These are phyloP conservation scores for Odocoileus hemionus DNA, from an alignment of 2,113 vertebrate genomes.

Conservation along the genomic window DNA sequence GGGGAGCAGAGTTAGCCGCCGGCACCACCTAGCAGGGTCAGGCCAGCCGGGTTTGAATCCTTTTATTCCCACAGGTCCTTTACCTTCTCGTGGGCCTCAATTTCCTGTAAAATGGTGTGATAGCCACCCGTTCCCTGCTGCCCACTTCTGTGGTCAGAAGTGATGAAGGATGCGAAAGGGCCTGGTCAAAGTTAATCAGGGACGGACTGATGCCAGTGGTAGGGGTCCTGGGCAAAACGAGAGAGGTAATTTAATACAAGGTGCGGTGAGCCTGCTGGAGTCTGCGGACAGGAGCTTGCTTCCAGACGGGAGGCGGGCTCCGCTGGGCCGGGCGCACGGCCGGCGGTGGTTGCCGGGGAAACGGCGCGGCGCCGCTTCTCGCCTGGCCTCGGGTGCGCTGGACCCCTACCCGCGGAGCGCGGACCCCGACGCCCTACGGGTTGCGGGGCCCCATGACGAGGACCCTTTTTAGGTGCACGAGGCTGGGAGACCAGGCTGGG, in stretches of 20 bases:
- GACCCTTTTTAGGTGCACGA: background rate
- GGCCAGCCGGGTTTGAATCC: background rate
- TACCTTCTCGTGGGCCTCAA: background rate
- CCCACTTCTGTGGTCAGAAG: background rate
- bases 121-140: background rate
- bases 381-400: background rate
- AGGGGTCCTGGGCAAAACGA: background rate
- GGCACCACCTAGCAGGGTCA: background rate
- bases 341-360: background rate
- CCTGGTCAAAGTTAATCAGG: background rate
- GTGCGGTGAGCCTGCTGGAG: background rate
- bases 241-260: background rate
- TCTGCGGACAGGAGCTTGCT: background rate
- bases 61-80: background rate
- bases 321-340: background rate
- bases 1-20: background rate
- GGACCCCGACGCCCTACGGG: background rate
- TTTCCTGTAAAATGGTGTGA: background rate
- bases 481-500: background rate
- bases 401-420: fast-evolving
- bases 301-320: background rate
- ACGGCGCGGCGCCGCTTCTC: background rate
- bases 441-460: fast-evolving
- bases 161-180: background rate
- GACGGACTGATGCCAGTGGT: background rate